Conservation (phyloP, 2,113 vertebrate genomes). For the Catharus minimus region DNA sequence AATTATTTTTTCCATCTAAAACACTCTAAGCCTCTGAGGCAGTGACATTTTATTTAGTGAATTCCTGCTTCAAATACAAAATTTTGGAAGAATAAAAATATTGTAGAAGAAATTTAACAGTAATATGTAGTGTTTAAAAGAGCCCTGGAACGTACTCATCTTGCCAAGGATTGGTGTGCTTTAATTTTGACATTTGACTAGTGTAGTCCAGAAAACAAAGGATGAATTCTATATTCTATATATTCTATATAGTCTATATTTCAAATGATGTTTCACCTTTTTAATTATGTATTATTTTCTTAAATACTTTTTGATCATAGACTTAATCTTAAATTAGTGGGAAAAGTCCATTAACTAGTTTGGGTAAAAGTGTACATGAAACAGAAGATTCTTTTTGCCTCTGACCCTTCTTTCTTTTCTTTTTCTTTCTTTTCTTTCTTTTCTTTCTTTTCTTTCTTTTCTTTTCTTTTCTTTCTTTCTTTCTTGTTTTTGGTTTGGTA, state of each 20-base stretch:
- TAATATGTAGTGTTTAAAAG: not conserved
- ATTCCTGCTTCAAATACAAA: not conserved
- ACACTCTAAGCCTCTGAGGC: not conserved
- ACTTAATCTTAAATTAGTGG: not conserved
- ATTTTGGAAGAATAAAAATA: not conserved
- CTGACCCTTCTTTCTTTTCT: not conserved
- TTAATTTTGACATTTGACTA: not conserved
- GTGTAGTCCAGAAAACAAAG: not conserved
- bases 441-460: too few species aligned
- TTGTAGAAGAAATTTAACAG: not conserved
- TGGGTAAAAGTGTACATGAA: fast-evolving
- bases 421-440: too few species aligned
- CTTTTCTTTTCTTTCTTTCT: too few species aligned
- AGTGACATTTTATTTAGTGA: not conserved
- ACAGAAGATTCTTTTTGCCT: fast-evolving
- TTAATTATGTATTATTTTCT: not conserved
- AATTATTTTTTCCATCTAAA: not conserved
- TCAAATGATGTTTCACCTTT: not conserved
- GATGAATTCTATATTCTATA: not conserved
- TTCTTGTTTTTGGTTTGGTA: too few species aligned
- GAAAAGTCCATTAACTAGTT: not conserved
- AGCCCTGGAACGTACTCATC: not conserved
- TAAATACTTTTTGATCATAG: not conserved
- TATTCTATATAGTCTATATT: not conserved
- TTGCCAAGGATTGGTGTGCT: not conserved